These are phyloP conservation scores for Notolepis coatsorum DNA, from an alignment of 2,797 vertebrate genomes.

Conservation along the genomic window DNA sequence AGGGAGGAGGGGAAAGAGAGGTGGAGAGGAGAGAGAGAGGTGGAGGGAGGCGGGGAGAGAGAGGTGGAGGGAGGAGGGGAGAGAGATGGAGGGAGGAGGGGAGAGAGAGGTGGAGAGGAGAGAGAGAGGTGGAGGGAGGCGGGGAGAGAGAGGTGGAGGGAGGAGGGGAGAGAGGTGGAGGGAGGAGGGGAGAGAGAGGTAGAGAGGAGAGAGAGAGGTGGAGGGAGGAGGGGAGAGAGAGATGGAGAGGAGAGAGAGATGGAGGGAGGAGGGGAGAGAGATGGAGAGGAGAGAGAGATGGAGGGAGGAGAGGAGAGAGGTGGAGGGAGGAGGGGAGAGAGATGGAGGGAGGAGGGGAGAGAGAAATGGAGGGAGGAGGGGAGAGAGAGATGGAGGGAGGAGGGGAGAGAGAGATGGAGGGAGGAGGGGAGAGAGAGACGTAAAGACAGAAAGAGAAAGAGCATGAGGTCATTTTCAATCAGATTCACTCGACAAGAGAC, in stretches of 20 bases:
- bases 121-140: not conserved
- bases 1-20: not conserved
- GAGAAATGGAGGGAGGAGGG: not conserved
- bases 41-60: not conserved
- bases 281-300: not conserved
- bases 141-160: not conserved
- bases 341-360: not conserved
- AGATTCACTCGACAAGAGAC: not conserved
- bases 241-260: too few relatives aligned
- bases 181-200: not conserved
- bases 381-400: too few relatives aligned
- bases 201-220: not conserved
- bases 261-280: not conserved
- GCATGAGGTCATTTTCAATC: not conserved
- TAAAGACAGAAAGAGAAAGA: not conserved
- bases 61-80: too few relatives aligned
- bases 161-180: too few relatives aligned
- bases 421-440: not conserved
- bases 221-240: not conserved
- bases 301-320: not conserved
- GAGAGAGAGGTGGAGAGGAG: slow-evolving; percentile 22
- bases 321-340: not conserved
- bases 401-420: not conserved
- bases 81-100: not conserved
- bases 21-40: not conserved